phyloP scores from a whole-genome alignment of 2,113 vertebrate species.

The Ochotona curzoniae region DNA sequence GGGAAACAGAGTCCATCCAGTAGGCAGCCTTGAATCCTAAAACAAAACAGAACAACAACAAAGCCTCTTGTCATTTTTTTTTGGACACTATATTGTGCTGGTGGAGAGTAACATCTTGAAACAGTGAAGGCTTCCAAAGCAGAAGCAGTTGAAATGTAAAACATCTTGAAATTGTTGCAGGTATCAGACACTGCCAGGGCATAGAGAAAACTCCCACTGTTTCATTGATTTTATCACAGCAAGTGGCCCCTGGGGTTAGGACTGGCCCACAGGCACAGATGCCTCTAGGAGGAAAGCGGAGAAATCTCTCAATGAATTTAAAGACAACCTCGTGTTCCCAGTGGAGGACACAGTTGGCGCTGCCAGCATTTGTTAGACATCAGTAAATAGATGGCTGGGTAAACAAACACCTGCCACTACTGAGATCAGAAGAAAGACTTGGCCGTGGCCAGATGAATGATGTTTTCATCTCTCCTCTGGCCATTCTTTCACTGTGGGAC shows the following conservation, averaged over 20 bases:
- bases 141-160: neutral
- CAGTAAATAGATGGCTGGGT: neutral
- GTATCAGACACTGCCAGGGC: neutral
- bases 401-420: neutral
- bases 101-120: neutral
- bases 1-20: neutral
- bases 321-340: neutral
- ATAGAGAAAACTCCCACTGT: neutral
- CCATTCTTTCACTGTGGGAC: neutral
- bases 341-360: neutral
- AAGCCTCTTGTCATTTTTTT: constrained; percentile 31
- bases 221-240: neutral
- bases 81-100: neutral
- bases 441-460: neutral
- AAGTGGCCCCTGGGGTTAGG: neutral
- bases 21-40: neutral
- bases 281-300: neutral
- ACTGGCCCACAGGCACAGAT: neutral
- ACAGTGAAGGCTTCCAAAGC: neutral
- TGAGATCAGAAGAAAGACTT: neutral
- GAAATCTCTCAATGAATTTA: neutral
- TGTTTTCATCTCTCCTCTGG: neutral
- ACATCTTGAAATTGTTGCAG: neutral
- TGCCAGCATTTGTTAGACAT: neutral
- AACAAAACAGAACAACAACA: neutral